A percentile compares a stretch with the other conserved stretches of the same genome.
Evolutionary conservation across 2,113 vertebrate genomes (phyloP).

Genomic region (Hemiscyllium ocellatum): DNA sequence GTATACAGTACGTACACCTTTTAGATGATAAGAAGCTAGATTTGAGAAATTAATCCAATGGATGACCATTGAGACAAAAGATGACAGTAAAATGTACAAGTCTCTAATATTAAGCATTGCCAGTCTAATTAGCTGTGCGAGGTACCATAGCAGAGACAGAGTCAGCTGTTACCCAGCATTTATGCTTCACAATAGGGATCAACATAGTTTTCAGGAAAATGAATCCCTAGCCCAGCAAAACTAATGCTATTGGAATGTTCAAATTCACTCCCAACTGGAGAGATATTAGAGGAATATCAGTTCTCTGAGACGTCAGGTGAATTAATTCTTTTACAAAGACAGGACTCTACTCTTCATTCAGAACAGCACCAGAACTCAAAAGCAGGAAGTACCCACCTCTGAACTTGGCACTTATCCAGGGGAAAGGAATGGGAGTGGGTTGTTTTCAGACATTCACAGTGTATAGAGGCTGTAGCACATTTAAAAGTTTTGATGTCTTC

Average conservation of each 20-base stretch:
- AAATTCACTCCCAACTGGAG: neutral
- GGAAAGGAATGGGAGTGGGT: too few relatives aligned
- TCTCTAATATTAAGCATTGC: neutral
- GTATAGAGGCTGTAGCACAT: too few relatives aligned
- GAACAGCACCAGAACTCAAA: too few relatives aligned
- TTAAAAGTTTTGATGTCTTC: too few relatives aligned
- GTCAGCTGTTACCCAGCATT: neutral
- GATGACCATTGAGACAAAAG: neutral
- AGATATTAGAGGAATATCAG: neutral
- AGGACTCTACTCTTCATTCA: too few relatives aligned
- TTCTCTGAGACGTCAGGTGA: neutral
- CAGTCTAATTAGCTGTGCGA: neutral
- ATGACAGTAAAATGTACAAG: neutral
- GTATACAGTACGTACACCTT: too few relatives aligned
- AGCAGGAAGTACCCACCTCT: too few relatives aligned
- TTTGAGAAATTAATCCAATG: neutral
- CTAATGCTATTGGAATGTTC: neutral
- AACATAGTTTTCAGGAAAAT: neutral
- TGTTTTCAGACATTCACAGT: too few relatives aligned
- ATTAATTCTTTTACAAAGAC: too few relatives aligned
- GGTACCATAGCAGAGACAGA: neutral
- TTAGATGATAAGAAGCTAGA: neutral
- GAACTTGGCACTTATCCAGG: too few relatives aligned
- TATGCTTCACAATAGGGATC: neutral
- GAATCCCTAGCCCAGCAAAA: neutral